These are phyloP conservation scores for Patiria pectinifera DNA, from an alignment of 53 echinoderm and acorn worm species.

Conservation along the genomic window DNA sequence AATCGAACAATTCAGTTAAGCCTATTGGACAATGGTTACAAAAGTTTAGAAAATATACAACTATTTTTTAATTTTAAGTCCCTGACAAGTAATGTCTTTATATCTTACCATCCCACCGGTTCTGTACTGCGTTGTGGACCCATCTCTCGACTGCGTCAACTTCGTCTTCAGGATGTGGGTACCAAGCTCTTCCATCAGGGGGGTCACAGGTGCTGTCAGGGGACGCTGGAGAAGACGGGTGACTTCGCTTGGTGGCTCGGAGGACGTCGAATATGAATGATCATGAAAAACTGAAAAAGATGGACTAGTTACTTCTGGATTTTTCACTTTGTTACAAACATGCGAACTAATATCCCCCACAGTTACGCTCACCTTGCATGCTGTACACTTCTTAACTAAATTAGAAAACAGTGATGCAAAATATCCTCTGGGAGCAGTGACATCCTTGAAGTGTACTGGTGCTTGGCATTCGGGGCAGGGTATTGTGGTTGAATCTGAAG, in stretches of 20 bases:
- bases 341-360: conserved; percentile 2
- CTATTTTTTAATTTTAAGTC: neutral
- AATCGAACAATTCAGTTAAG: no score
- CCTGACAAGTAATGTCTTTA: neutral
- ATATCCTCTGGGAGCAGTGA: neutral
- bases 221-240: conserved; percentile 31
- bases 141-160: conserved; percentile 54
- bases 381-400: conserved; percentile 21
- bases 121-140: neutral
- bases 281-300: neutral
- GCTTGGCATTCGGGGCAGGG: neutral
- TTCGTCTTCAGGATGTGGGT: conserved; percentile 60
- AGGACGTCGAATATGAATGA: neutral
- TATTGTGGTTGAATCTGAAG: neutral
- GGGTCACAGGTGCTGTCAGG: conserved; percentile 44
- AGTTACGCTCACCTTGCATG: conserved; percentile 11
- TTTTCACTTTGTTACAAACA: neutral
- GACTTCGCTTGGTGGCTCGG: conserved; percentile 9
- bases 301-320: neutral
- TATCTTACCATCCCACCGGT: conserved; percentile 17
- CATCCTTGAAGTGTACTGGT: neutral
- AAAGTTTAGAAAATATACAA: no score
- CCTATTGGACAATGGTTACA: no score
- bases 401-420: neutral
- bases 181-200: conserved; percentile 51